A percentile compares a stretch with the other conserved stretches of the same genome.
Conservation (phyloP, 92 coral and sea anemone genomes). For the Isaurus tuberculatus region DNA sequence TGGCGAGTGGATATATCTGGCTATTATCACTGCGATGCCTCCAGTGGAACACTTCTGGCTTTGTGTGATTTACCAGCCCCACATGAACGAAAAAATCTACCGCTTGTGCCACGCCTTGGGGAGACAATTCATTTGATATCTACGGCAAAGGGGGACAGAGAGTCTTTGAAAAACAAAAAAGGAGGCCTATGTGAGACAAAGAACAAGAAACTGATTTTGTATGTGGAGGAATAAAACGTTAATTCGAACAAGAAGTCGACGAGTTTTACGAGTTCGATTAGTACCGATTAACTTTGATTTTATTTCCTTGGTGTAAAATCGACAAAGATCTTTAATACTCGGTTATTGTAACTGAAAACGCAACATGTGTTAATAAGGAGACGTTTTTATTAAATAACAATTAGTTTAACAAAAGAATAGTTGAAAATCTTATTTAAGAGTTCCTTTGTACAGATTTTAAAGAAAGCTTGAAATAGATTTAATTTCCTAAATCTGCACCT, state of each 20-base stretch:
- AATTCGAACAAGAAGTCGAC: neutral
- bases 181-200: slow-evolving; percentile 25
- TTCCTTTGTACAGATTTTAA: no score
- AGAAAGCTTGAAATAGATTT: no score
- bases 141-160: slow-evolving; percentile 23
- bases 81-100: neutral
- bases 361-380: no score
- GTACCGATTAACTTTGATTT: neutral
- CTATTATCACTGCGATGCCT: slow-evolving; percentile 27
- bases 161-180: slow-evolving; percentile 12
- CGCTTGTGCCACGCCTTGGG: slow-evolving; percentile 33
- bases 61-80: slow-evolving; percentile 14
- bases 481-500: no score
- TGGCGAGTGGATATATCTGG: slow-evolving; percentile 15
- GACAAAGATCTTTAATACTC: neutral
- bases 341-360: neutral
- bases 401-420: no score
- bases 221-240: neutral
- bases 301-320: neutral
- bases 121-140: slow-evolving; percentile 31
- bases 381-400: no score
- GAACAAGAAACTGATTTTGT: slow-evolving; percentile 30
- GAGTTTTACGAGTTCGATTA: neutral
- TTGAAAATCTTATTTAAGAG: no score
- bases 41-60: slow-evolving; percentile 22